Percentiles rank a stretch among this genome's conserved stretches.
Evolutionary conservation across 1,140 invertebrate species (phyloP).

Genomic region (Ganaspis sp.): DNA sequence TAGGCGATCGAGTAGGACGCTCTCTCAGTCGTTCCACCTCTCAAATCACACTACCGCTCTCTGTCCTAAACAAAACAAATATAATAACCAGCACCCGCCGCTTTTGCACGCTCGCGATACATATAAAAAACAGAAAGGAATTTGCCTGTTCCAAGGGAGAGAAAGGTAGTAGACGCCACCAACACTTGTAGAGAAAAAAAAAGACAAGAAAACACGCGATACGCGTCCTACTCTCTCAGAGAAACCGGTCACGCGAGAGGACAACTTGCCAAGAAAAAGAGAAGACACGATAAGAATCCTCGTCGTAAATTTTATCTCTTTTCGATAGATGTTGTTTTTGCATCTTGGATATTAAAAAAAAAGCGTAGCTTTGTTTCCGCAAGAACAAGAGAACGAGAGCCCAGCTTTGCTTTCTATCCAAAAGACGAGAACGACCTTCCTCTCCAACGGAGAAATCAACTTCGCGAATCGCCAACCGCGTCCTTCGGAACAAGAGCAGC

Average conservation of each 20-base stretch:
- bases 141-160: not conserved
- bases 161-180: slow-evolving; percentile 26
- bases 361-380: not conserved
- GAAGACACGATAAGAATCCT: not conserved
- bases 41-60: slow-evolving; percentile 64
- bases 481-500: slow-evolving; percentile 32
- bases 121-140: not conserved
- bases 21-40: slow-evolving; percentile 73
- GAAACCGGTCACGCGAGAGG: slow-evolving; percentile 15
- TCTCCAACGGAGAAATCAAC: slow-evolving; percentile 36
- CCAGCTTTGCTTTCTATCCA: slow-evolving; percentile 16
- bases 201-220: not conserved
- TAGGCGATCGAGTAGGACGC: slow-evolving; percentile 76
- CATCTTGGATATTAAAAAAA: not conserved
- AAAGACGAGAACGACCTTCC: not conserved
- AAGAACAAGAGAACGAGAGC: not conserved
- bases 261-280: not conserved
- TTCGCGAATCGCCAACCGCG: slow-evolving; percentile 35
- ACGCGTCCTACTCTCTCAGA: not conserved
- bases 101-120: slow-evolving; percentile 37
- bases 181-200: slow-evolving; percentile 4
- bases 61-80: slow-evolving; percentile 43
- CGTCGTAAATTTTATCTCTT: not conserved
- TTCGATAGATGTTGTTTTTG: not conserved
- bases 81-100: slow-evolving; percentile 38